Percentiles rank a stretch among this genome's conserved stretches.
Conservation (phyloP, 2,797 vertebrate species). For the Sebastes melanostomus region DNA sequence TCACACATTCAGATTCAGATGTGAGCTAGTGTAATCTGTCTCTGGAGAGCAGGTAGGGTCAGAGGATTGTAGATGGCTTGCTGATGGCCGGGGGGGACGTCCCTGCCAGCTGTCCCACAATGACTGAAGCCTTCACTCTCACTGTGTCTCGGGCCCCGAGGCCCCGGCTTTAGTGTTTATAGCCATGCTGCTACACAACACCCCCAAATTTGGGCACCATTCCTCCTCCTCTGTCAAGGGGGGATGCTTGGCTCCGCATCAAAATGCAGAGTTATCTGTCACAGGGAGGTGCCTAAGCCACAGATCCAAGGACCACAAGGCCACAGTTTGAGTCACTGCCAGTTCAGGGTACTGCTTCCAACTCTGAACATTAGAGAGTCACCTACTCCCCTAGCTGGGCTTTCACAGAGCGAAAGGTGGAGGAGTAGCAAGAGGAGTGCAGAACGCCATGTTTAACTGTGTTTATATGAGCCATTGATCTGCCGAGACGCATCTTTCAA, state of each 20-base stretch:
- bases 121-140: slow-evolving; percentile 64
- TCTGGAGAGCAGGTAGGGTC: slow-evolving; percentile 49
- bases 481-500: slow-evolving; percentile 73
- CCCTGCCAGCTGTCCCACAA: slow-evolving; percentile 72
- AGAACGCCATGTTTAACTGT: slow-evolving; percentile 66
- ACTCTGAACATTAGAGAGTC: slow-evolving; percentile 27
- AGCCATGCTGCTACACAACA: slow-evolving; percentile 61
- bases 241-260: slow-evolving; percentile 67
- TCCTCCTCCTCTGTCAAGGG: slow-evolving; percentile 67
- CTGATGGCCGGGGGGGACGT: slow-evolving; percentile 43
- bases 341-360: slow-evolving; percentile 44
- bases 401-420: slow-evolving; percentile 42
- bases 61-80: slow-evolving; percentile 17
- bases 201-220: slow-evolving; percentile 82
- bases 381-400: slow-evolving; percentile 1
- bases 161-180: slow-evolving; percentile 69
- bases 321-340: slow-evolving; percentile 51
- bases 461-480: slow-evolving; percentile 74
- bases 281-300: slow-evolving; percentile 62
- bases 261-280: slow-evolving; percentile 69
- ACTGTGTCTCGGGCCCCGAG: slow-evolving; percentile 49
- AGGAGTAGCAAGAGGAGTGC: slow-evolving; percentile 47
- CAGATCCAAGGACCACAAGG: slow-evolving; percentile 52
- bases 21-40: slow-evolving; percentile 44
- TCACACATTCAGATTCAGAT: slow-evolving; percentile 26